Conservation (phyloP, 1,140 invertebrate genomes). For the Cydia amplana region DNA sequence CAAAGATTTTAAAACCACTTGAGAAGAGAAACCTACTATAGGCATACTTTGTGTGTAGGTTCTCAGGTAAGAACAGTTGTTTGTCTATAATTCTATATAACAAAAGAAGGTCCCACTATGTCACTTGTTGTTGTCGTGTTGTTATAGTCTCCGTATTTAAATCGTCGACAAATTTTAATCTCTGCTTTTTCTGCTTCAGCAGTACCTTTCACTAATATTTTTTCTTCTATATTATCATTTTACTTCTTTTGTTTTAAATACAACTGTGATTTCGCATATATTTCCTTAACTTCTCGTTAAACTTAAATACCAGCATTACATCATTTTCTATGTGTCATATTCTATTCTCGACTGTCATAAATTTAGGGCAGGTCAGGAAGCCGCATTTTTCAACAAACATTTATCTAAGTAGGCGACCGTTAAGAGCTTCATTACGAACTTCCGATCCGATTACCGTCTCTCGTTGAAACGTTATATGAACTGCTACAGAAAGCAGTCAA, state of each 20-base stretch:
- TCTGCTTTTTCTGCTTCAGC: too few species aligned
- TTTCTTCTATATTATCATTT: too few species aligned
- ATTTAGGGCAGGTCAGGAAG: conserved; percentile 14
- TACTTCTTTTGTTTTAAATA: too few species aligned
- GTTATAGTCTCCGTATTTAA: background rate
- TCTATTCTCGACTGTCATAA: background rate
- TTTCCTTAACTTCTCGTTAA: background rate
- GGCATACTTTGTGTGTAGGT: too few species aligned
- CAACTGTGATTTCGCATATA: background rate
- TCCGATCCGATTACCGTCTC: conserved; percentile 12
- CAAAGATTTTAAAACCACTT: too few species aligned
- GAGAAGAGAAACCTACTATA: too few species aligned
- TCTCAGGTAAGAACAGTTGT: background rate
- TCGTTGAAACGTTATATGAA: conserved; percentile 18
- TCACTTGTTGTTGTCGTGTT: background rate
- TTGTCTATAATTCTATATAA: background rate
- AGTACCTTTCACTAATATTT: too few species aligned
- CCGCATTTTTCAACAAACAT: background rate
- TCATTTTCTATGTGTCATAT: background rate
- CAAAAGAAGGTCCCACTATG: background rate
- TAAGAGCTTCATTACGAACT: conserved; percentile 31
- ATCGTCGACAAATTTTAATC: background rate
- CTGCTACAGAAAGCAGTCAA: background rate
- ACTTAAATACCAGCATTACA: background rate
- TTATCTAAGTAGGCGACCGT: conserved; percentile 23